Percentiles rank a stretch among this genome's conserved stretches.
Evolutionary conservation across 2,797 vertebrate species (phyloP).

Genomic region (Bradypodion pumilum): DNA sequence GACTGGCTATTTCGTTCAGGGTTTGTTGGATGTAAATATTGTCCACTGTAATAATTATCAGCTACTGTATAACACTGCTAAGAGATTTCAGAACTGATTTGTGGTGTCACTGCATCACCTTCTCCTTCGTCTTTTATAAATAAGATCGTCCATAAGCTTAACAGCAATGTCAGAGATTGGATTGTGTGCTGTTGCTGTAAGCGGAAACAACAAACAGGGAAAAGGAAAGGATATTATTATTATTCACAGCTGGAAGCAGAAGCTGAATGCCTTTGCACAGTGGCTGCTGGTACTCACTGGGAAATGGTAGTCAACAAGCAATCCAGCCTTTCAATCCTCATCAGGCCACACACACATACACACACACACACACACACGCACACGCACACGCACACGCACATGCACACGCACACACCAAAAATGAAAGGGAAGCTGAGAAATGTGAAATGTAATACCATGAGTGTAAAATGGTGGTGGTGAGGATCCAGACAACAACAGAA

Average conservation of each 20-base stretch:
- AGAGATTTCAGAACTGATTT: slow-evolving; percentile 9
- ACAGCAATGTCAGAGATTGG: neutral
- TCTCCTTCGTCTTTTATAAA: neutral
- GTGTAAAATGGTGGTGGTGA: too few relatives aligned
- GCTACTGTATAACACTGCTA: fast-evolving
- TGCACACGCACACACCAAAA: too few relatives aligned
- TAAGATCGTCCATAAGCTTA: neutral
- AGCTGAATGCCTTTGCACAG: neutral
- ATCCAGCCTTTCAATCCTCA: neutral
- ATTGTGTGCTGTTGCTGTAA: neutral
- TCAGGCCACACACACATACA: too few relatives aligned
- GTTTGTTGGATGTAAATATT: neutral
- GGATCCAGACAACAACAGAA: too few relatives aligned
- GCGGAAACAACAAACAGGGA: neutral
- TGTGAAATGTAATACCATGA: too few relatives aligned
- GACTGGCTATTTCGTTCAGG: neutral
- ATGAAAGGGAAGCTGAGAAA: too few relatives aligned
- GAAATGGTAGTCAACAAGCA: neutral
- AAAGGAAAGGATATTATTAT: neutral
- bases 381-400: too few relatives aligned
- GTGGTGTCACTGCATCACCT: neutral
- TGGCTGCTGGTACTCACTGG: neutral
- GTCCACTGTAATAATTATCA: fast-evolving
- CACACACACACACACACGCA: too few relatives aligned
- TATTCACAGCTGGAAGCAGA: neutral